Evolutionary conservation across 2,888 invertebrate species (phyloP).

Genomic region (Epinotia demarniana): DNA sequence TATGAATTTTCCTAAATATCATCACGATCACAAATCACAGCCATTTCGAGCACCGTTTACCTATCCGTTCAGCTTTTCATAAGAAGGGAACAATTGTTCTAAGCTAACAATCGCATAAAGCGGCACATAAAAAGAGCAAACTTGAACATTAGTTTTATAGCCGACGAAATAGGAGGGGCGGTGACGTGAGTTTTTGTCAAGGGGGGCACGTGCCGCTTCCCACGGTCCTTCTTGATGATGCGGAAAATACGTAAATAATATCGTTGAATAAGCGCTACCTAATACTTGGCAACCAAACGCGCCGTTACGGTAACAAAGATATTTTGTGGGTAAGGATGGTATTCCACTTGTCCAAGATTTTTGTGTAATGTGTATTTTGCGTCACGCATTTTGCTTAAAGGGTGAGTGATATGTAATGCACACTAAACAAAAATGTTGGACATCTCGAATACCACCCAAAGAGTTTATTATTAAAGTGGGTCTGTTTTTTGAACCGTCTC

Average conservation of each 20-base stretch:
- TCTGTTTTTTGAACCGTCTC: too few relatives aligned
- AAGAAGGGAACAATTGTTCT: conserved; percentile 15
- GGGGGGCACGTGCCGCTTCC: conserved; percentile 16
- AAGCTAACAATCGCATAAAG: conserved; percentile 2
- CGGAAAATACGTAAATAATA: conserved; percentile 12
- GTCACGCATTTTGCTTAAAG: too few relatives aligned
- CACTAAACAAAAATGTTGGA: too few relatives aligned
- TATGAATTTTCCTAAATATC: too few relatives aligned
- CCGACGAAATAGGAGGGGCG: conserved; percentile 10
- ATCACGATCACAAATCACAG: too few relatives aligned
- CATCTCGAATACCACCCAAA: too few relatives aligned
- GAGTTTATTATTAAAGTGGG: too few relatives aligned
- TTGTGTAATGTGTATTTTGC: too few relatives aligned
- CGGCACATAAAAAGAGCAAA: conserved; percentile 6
- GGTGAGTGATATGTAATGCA: too few relatives aligned
- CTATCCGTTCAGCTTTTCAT: too few relatives aligned
- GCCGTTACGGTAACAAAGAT: not conserved
- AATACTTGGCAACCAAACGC: not conserved
- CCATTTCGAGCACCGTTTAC: too few relatives aligned
- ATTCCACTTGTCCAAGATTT: too few relatives aligned
- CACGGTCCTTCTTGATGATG: conserved; percentile 26
- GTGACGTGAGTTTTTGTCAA: conserved; percentile 18
- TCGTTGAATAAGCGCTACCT: conserved; percentile 15
- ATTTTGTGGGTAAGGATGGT: not conserved
- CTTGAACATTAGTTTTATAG: conserved; percentile 28